Conservation (phyloP, 2,797 vertebrate genomes). For the Epinephelus coioides region DNA sequence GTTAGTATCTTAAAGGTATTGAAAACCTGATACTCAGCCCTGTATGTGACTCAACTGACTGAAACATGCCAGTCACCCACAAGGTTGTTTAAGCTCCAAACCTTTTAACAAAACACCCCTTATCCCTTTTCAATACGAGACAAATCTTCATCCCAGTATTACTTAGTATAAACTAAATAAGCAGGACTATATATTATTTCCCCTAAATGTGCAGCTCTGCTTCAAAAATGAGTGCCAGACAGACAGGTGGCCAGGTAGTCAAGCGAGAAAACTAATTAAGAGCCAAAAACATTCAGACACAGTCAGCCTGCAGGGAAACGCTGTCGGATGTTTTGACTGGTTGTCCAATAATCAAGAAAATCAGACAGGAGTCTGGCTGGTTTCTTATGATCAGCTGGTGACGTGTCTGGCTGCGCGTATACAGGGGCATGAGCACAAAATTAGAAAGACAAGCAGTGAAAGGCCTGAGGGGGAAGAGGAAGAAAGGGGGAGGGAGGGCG, state of each 20-base stretch:
- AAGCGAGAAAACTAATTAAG: constrained; percentile 49
- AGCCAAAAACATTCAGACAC: constrained; percentile 37
- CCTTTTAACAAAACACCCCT: neutral
- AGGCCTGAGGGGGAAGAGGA: constrained; percentile 14
- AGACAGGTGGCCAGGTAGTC: constrained; percentile 53
- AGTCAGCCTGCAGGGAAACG: constrained; percentile 42
- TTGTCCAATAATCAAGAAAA: constrained; percentile 51
- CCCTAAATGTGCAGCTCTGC: neutral
- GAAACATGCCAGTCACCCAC: neutral
- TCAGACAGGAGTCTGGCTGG: constrained; percentile 37
- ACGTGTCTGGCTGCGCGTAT: neutral
- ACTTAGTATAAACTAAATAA: neutral
- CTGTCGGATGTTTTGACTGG: constrained; percentile 56
- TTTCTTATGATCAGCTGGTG: constrained; percentile 29
- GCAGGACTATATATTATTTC: neutral
- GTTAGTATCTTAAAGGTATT: too few relatives aligned
- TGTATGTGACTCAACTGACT: too few relatives aligned
- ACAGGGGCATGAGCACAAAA: constrained; percentile 1
- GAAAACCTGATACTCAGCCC: too few relatives aligned
- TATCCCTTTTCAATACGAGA: neutral
- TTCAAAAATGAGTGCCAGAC: neutral
- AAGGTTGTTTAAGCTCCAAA: neutral
- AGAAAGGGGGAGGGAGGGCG: neutral
- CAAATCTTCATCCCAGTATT: neutral
- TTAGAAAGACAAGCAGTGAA: constrained; percentile 17